Base-by-base conservation (phyloP, 2,888 invertebrate species). In the Chloromyia formosa region DNA sequence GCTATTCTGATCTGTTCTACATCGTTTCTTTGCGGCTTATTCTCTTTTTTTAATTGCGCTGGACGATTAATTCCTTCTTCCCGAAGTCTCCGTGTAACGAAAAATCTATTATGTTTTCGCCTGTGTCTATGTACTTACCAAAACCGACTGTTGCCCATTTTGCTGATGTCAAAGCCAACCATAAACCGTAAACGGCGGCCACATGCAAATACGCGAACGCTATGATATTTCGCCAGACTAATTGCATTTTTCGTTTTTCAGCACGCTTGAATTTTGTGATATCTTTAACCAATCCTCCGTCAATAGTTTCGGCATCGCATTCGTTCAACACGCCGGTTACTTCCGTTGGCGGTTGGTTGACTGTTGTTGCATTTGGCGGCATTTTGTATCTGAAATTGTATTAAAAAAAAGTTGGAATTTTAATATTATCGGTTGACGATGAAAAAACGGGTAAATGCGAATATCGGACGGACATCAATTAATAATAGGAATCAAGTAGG, bases 211-310 rank as follows among this genome's bases (percentile, higher is more conserved):
- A 92, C 9, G 87, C 86, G 82, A 95, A 94, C 0, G 92, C 87
- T n/a, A 91, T 84, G 66, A 95, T 92, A 82, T 95, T 95, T 78
- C 92, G 88, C 95, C 95, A 95, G 7, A 95, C 95, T 62, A 92
- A 83, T 81, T 89, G 86, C 49, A 87, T 82, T 75, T 89, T 89
- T 58, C 87, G 85, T 75, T 87, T 86, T 75, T 90, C 89, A 0
- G 91, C 89, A 74, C 82, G 81, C 77, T 89, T 89, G 71, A 89
- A 81, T 10, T 84, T 83, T 0, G 87, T 86, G 14, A 89, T 88
- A 78, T 90, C 88, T 82, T 89, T 88, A 58, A 83, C 87, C 7
- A 90, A 82, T 0, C 89, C 90, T 16, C 89, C 86, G 80, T 90
- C 90, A 9, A 86, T 79, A n/a, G 90, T 90, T 80, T 91, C 90